Conservation (phyloP, 1,140 invertebrate species). For the Papilio glaucus region DNA sequence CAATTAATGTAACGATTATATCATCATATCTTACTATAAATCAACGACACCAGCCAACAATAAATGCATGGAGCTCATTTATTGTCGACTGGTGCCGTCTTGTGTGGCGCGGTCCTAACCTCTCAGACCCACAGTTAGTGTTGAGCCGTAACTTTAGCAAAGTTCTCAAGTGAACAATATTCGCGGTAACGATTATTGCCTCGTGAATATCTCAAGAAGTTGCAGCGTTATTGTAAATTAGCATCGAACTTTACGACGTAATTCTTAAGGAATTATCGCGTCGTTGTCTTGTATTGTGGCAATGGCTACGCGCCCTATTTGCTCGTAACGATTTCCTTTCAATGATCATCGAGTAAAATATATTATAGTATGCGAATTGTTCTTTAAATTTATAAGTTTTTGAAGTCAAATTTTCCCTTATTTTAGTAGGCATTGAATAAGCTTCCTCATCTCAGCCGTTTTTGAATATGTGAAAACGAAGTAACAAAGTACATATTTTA, state of each 20-base stretch:
- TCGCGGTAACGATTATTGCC: slow-evolving; percentile 47
- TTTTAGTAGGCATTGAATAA: too few relatives aligned
- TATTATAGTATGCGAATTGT: neutral
- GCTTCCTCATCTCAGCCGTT: too few relatives aligned
- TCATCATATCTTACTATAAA: neutral
- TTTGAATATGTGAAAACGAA: too few relatives aligned
- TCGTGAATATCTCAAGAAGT: slow-evolving; percentile 47
- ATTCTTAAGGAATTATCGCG: slow-evolving; percentile 27
- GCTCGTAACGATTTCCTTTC: neutral
- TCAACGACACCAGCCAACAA: neutral
- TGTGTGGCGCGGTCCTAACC: slow-evolving; percentile 11
- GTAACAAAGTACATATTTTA: too few relatives aligned
- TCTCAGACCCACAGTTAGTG: neutral
- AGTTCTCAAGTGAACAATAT: slow-evolving; percentile 40
- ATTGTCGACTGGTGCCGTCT: neutral
- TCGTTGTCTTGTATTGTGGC: slow-evolving; percentile 3
- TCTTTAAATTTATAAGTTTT: neutral
- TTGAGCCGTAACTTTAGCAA: slow-evolving; percentile 33
- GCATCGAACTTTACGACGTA: slow-evolving; percentile 29
- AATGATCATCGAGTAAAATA: neutral
- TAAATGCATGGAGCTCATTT: neutral
- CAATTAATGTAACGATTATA: neutral
- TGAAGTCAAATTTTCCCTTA: neutral
- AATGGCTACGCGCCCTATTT: neutral
- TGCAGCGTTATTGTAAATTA: slow-evolving; percentile 38